Evolutionary conservation across 2,113 vertebrate genomes (phyloP).

Genomic region (Daboia siamensis): DNA sequence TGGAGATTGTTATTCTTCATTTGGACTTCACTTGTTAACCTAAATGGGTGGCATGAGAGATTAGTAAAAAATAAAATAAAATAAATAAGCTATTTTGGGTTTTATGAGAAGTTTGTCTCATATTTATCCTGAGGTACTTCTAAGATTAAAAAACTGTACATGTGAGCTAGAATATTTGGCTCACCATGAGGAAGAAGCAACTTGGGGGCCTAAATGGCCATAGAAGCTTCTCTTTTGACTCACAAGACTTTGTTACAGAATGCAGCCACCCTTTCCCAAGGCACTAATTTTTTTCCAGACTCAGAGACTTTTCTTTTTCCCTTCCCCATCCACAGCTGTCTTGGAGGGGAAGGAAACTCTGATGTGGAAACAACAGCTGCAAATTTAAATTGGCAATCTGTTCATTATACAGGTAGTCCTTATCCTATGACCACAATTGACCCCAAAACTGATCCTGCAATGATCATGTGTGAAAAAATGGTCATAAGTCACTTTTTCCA

Average conservation of each 20-base stretch:
- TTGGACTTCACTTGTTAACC: constrained; percentile 7
- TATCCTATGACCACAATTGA: not conserved
- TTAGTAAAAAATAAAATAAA: not conserved
- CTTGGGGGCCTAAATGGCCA: not conserved
- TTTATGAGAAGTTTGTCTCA: not conserved
- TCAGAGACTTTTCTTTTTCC: not conserved
- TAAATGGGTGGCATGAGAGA: constrained; percentile 16
- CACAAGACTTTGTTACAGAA: not conserved
- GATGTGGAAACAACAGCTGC: not conserved
- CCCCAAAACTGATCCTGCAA: not conserved
- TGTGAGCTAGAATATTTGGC: not conserved
- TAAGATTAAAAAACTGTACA: not conserved
- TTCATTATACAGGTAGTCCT: not conserved
- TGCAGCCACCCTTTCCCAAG: not conserved
- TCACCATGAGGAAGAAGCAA: not conserved
- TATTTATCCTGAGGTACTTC: constrained; percentile 1
- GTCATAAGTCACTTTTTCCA: not conserved
- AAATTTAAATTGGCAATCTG: not conserved
- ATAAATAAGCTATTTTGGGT: constrained; percentile 14
- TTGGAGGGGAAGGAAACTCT: not conserved
- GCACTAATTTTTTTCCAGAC: not conserved
- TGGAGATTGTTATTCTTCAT: constrained; percentile 22
- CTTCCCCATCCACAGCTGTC: not conserved
- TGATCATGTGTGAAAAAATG: not conserved
- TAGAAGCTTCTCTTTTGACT: not conserved